These are phyloP conservation scores for Notodonta ziczac DNA, from an alignment of 2,888 invertebrate genomes.

Conservation along the genomic window DNA sequence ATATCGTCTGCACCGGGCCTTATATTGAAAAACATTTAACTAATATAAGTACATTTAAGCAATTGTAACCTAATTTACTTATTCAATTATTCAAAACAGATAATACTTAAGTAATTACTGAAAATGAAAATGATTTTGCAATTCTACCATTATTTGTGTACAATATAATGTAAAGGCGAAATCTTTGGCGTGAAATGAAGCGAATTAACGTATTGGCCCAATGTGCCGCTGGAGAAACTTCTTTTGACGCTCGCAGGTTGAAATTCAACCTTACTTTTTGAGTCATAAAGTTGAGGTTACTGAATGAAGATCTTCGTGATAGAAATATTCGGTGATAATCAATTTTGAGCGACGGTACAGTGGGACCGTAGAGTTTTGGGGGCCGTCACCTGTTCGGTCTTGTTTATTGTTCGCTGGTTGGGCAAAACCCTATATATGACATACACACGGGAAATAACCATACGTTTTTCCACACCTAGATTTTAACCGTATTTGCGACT, in stretches of 20 bases:
- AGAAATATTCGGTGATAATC: slow-evolving; percentile 24
- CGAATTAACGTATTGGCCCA: slow-evolving; percentile 3
- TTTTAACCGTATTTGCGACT: no score
- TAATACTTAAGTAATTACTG: neutral
- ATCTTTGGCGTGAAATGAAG: slow-evolving; percentile 5
- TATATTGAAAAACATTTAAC: neutral
- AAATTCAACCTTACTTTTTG: slow-evolving; percentile 6
- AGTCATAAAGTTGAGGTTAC: slow-evolving; percentile 9
- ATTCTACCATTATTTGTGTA: neutral
- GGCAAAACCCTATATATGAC: no score
- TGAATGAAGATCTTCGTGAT: slow-evolving; percentile 3
- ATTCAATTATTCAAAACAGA: slow-evolving; percentile 4
- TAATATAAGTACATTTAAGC: neutral
- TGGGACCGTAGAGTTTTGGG: slow-evolving; percentile 20
- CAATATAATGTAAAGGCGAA: neutral
- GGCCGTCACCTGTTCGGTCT: slow-evolving; percentile 21
- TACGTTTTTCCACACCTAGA: no score
- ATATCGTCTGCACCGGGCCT: neutral
- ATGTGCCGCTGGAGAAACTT: neutral
- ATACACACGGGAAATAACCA: no score
- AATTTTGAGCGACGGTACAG: slow-evolving; percentile 25
- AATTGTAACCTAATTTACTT: neutral
- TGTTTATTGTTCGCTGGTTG: no score
- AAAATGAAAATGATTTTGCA: neutral
- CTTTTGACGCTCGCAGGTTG: neutral